Percentiles rank a stretch among this genome's conserved stretches.
These are phyloP conservation scores for Acrocephalus kingi DNA, from an alignment of 2,113 vertebrate species.

Conservation along the genomic window DNA sequence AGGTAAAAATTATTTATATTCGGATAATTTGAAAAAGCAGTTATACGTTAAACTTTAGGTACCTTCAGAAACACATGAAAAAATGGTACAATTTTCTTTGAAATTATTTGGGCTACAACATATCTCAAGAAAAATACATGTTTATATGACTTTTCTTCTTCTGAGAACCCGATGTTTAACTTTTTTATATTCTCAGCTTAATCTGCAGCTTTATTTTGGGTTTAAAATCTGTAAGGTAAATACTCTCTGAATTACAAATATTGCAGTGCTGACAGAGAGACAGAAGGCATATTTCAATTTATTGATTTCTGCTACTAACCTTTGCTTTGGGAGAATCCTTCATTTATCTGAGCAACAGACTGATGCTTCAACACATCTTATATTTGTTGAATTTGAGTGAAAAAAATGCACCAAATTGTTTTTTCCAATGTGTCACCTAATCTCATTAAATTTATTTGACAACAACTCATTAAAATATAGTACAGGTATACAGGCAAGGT, in stretches of 20 bases:
- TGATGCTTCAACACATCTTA: conserved; percentile 11
- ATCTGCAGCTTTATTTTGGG: conserved; percentile 13
- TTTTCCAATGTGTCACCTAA: not conserved
- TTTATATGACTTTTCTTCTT: not conserved
- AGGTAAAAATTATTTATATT: accelerated
- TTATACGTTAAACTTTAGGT: not conserved
- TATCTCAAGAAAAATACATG: not conserved
- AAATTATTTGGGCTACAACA: not conserved
- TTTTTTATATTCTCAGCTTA: not conserved
- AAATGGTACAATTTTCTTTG: not conserved
- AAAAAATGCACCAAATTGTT: not conserved
- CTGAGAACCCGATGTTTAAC: not conserved
- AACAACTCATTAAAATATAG: conserved; percentile 7
- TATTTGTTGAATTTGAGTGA: conserved; percentile 41
- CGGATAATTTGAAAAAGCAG: not conserved
- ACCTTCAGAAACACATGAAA: not conserved
- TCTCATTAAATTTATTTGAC: conserved; percentile 9
- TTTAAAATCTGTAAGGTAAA: conserved; percentile 4
- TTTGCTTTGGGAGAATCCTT: conserved; percentile 3
- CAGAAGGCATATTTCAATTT: not conserved
- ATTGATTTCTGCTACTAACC: conserved; percentile 49
- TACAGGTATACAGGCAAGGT: not conserved
- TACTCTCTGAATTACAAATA: not conserved
- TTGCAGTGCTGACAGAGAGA: not conserved
- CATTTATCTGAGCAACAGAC: conserved; percentile 38